Percentiles rank a stretch among this genome's conserved stretches.
phyloP scores from a whole-genome alignment of 2,797 vertebrate genomes.

The Gymnothorax reevesii region DNA sequence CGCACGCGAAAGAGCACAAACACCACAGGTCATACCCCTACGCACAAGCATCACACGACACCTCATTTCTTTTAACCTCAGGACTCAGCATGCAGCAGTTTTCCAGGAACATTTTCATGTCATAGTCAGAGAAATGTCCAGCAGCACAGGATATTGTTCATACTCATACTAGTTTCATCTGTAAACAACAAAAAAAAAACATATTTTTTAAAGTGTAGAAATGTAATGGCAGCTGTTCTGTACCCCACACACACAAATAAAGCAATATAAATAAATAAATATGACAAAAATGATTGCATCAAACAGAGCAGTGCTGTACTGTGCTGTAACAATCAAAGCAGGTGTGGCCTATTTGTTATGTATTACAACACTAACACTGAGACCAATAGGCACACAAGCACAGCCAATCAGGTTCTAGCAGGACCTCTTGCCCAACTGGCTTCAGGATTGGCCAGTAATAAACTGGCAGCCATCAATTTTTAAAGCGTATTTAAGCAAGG shows the following conservation, averaged over 20 bases:
- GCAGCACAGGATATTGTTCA: neutral
- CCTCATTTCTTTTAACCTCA: neutral
- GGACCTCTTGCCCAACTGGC: neutral
- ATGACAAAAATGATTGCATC: neutral
- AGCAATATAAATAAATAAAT: constrained; percentile 32
- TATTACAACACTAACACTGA: neutral
- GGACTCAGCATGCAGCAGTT: neutral
- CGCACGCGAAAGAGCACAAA: neutral
- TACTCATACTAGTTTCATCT: neutral
- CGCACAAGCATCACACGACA: neutral
- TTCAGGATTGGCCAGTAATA: neutral
- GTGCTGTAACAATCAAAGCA: neutral
- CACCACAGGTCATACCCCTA: neutral
- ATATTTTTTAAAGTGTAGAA: neutral
- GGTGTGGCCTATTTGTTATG: neutral
- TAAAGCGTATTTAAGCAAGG: neutral
- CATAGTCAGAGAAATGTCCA: neutral
- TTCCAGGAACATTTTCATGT: neutral
- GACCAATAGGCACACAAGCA: neutral
- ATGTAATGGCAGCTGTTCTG: neutral
- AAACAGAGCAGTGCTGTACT: neutral
- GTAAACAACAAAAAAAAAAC: neutral
- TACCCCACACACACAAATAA: constrained; percentile 3
- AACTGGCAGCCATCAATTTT: no score
- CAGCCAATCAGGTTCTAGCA: neutral